phyloP scores from a whole-genome alignment of 2,888 invertebrate species.

The Amblyjoppa proteus region DNA sequence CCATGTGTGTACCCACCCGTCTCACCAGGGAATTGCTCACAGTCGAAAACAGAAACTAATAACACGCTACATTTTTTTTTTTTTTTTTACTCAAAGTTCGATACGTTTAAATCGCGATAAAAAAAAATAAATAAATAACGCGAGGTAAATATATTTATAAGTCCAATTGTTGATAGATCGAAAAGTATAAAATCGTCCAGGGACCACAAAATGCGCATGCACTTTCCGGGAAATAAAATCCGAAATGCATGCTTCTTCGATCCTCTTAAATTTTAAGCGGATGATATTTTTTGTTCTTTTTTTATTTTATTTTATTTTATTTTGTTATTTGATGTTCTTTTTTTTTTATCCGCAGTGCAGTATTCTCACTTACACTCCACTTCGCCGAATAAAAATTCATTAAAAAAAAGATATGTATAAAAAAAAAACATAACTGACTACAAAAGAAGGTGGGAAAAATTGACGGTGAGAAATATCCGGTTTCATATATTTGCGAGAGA shows the following conservation, averaged over 20 bases:
- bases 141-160: background rate
- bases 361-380: background rate
- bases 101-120: background rate
- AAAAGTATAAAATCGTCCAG: background rate
- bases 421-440: background rate
- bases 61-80: background rate
- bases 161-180: background rate
- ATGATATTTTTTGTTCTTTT: background rate
- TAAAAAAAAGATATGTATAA: background rate
- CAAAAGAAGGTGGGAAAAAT: background rate
- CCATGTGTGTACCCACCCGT: constrained; percentile 16
- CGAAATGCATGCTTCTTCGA: too few species aligned
- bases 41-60: background rate
- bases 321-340: background rate
- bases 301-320: too few species aligned
- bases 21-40: constrained; percentile 5
- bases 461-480: background rate
- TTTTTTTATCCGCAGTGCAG: background rate
- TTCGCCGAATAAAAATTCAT: background rate
- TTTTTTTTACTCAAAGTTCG: background rate
- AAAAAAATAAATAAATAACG: background rate
- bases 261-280: background rate
- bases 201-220: background rate
- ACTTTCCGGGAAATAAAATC: background rate
- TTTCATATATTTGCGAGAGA: background rate